Conservation (phyloP, 2,113 vertebrate species). For the Butastur rufipennis region DNA sequence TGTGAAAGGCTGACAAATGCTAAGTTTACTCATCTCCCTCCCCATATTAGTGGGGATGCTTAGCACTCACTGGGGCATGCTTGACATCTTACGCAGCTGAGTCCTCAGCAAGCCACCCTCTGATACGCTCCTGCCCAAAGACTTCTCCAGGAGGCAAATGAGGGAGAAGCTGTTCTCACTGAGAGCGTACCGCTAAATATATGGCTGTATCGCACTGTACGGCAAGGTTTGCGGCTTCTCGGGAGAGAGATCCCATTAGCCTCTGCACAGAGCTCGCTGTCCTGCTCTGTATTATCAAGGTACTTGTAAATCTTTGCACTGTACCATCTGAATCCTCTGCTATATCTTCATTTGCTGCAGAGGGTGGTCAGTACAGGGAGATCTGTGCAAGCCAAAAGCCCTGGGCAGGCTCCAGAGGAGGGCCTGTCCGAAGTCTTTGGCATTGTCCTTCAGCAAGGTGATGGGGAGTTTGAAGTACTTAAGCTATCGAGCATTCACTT, state of each 20-base stretch:
- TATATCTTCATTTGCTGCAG: neutral
- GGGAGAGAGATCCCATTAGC: neutral
- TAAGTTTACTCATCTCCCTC: neutral
- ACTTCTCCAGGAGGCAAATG: neutral
- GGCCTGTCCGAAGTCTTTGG: neutral
- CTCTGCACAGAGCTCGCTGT: neutral
- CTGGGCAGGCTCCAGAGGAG: neutral
- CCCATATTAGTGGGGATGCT: neutral
- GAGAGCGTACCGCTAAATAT: accelerated
- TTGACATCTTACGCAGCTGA: neutral
- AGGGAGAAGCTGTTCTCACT: neutral
- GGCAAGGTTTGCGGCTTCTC: neutral
- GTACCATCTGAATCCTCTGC: neutral
- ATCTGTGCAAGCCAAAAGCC: neutral
- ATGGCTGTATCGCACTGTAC: accelerated
- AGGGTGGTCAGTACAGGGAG: neutral
- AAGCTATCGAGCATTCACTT: neutral
- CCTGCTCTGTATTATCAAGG: neutral
- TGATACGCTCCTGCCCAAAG: neutral
- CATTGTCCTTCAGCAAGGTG: neutral
- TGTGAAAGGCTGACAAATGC: neutral
- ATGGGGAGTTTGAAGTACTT: neutral
- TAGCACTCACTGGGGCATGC: neutral
- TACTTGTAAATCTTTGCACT: neutral
- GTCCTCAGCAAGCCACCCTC: neutral